Conservation (phyloP, 2,113 vertebrate species). For the Anser cygnoides region DNA sequence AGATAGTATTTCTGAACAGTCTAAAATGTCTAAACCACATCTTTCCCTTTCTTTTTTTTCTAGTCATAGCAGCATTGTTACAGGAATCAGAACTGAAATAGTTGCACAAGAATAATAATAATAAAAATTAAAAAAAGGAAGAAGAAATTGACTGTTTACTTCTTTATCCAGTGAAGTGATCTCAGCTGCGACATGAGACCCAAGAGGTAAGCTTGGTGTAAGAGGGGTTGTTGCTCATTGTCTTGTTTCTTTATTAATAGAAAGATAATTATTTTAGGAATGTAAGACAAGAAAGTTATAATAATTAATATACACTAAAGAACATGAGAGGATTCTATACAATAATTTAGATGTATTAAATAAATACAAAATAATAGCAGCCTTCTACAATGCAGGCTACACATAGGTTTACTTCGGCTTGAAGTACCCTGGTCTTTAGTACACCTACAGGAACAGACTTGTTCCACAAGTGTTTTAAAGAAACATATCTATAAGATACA, state of each 20-base stretch:
- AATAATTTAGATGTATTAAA: conserved; percentile 89
- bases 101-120: background rate
- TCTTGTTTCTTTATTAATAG: conserved; percentile 71
- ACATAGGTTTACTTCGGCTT: conserved; percentile 82
- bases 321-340: conserved; percentile 49
- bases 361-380: conserved; percentile 88
- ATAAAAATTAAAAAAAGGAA: background rate
- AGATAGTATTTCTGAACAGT: background rate
- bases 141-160: accelerated
- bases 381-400: conserved; percentile 95
- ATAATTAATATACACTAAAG: conserved; percentile 50
- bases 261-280: conserved; percentile 76
- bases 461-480: conserved; percentile 85
- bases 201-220: background rate
- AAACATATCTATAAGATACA: conserved; percentile 97
- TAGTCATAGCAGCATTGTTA: background rate
- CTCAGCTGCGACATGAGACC: background rate
- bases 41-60: background rate
- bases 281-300: conserved; percentile 28
- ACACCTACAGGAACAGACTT: conserved; percentile 83
- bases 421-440: conserved; percentile 88
- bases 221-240: background rate
- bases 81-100: background rate
- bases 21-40: background rate
- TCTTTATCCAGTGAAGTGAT: background rate